Evolutionary conservation across 2,888 invertebrate genomes (phyloP).

Genomic region (Phoronis australis): DNA sequence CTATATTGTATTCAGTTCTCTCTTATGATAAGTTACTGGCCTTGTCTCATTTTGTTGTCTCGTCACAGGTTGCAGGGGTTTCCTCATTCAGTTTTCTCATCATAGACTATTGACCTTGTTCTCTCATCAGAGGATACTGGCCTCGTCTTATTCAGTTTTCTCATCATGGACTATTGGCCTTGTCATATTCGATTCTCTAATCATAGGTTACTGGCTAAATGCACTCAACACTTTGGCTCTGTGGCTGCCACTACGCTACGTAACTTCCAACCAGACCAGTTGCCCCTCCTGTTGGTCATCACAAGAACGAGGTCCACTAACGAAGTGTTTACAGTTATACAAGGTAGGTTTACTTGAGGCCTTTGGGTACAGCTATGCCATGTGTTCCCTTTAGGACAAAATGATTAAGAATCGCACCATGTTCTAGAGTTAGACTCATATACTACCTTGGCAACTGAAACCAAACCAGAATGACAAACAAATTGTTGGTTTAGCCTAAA

Average conservation of each 20-base stretch:
- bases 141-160: background rate
- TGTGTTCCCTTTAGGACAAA: too few species aligned
- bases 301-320: conserved; percentile 82
- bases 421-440: too few species aligned
- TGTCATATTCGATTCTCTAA: conserved; percentile 1
- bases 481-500: too few species aligned
- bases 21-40: too few species aligned
- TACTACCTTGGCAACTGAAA: too few species aligned
- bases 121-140: conserved; percentile 2
- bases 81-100: background rate
- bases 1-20: too few species aligned
- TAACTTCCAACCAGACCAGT: conserved; percentile 76
- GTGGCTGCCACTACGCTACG: conserved; percentile 79
- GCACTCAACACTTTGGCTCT: conserved; percentile 62
- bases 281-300: conserved; percentile 84
- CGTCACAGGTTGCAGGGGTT: background rate
- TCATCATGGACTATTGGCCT: background rate
- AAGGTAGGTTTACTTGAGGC: conserved; percentile 62
- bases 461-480: too few species aligned
- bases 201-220: conserved; percentile 37
- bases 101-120: background rate
- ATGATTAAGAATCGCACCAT: too few species aligned
- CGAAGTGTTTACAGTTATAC: conserved; percentile 84
- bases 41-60: too few species aligned
- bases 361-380: too few species aligned